phyloP scores from a whole-genome alignment of 1,140 invertebrate genomes.

The Chelonus insularis region DNA sequence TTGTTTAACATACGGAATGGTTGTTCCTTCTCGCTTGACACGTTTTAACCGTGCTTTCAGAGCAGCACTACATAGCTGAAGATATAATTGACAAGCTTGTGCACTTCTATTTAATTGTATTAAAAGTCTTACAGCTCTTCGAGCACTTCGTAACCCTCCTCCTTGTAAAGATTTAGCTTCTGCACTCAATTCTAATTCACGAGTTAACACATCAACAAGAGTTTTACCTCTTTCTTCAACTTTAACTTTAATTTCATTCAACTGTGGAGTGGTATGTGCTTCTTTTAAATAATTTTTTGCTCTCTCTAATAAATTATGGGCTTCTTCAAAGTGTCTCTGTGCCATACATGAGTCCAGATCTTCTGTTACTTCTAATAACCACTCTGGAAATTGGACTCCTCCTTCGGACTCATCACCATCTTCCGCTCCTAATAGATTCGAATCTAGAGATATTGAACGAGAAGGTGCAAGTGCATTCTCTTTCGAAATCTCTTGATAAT shows the following conservation, averaged over 20 bases:
- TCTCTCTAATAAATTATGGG: conserved; percentile 83
- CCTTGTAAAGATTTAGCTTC: conserved; percentile 87
- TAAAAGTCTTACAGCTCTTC: conserved; percentile 84
- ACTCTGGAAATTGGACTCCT: conserved; percentile 74
- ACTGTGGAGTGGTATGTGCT: conserved; percentile 46
- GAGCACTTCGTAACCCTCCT: conserved; percentile 80
- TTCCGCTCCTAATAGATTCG: conserved; percentile 55
- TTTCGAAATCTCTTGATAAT: conserved; percentile 35
- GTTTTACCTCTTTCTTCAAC: conserved; percentile 69
- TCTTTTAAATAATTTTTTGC: conserved; percentile 65
- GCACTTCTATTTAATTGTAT: conserved; percentile 80
- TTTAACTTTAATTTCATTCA: conserved; percentile 55
- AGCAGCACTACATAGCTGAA: conserved; percentile 81
- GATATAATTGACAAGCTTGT: conserved; percentile 82
- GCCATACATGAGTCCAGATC: conserved; percentile 96
- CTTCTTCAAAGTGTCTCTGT: conserved; percentile 96
- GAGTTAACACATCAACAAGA: conserved; percentile 82
- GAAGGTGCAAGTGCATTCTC: conserved; percentile 39
- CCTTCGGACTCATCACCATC: conserved; percentile 59
- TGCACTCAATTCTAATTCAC: conserved; percentile 84
- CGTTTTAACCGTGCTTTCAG: conserved; percentile 82
- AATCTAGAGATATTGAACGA: conserved; percentile 50
- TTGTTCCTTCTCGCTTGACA: conserved; percentile 86
- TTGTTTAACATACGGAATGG: conserved; percentile 81
- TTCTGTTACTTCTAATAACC: conserved; percentile 90